Conservation (phyloP, 2,797 vertebrate species). For the Moxostoma hubbsi region DNA sequence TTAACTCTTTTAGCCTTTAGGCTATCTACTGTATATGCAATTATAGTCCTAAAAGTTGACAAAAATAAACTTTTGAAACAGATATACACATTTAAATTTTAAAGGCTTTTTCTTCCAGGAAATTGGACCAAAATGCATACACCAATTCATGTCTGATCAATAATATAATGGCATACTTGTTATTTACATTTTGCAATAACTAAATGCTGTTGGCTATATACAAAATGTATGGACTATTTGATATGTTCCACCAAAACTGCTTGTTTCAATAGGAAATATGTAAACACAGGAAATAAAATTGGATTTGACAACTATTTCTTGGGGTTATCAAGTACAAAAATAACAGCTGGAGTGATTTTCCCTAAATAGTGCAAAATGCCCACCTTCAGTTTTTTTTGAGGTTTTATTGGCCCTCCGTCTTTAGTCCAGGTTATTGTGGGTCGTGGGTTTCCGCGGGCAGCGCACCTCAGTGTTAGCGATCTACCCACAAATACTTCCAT, state of each 20-base stretch:
- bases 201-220: background rate
- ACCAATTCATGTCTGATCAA: too few species aligned
- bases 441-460: slow-evolving; percentile 83
- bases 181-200: too few species aligned
- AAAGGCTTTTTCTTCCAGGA: too few species aligned
- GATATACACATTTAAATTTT: too few species aligned
- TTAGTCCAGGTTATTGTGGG: slow-evolving; percentile 87
- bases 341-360: background rate
- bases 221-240: background rate
- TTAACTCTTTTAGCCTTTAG: too few species aligned
- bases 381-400: slow-evolving; percentile 69
- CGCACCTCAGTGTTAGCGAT: slow-evolving; percentile 80
- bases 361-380: slow-evolving; percentile 18
- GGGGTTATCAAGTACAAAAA: background rate
- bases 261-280: slow-evolving; percentile 1
- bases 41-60: too few species aligned
- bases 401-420: slow-evolving; percentile 73
- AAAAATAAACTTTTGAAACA: too few species aligned
- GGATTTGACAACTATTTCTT: background rate
- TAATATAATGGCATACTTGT: too few species aligned
- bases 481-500: slow-evolving; percentile 80
- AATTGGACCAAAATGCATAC: too few species aligned
- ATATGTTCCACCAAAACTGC: background rate
- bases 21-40: too few species aligned
- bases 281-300: background rate